A percentile compares a stretch with the other conserved stretches of the same genome.
phyloP scores from a whole-genome alignment of 2,888 invertebrate species.

The Cerceris ruficornis region DNA sequence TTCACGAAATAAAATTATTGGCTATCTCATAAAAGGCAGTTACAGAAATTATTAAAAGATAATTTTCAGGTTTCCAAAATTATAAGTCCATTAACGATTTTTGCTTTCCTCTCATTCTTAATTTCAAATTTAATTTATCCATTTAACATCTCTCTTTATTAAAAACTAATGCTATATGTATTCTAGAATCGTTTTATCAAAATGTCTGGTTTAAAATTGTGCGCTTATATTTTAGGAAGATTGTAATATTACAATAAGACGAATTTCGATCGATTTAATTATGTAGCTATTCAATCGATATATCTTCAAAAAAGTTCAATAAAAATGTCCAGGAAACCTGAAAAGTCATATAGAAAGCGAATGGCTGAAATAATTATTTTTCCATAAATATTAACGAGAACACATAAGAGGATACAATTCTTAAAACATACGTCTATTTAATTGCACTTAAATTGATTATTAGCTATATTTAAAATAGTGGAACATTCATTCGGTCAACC shows the following conservation, averaged over 20 bases:
- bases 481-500: background rate
- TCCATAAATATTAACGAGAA: no score
- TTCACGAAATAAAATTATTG: background rate
- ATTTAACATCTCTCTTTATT: background rate
- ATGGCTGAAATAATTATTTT: background rate
- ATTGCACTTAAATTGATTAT: background rate
- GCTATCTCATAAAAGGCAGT: background rate
- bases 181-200: background rate
- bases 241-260: conserved; percentile 2
- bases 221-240: conserved; percentile 31
- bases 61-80: conserved; percentile 4
- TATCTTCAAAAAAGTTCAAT: background rate
- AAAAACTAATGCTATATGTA: background rate
- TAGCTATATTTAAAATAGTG: background rate
- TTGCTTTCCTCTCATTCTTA: background rate
- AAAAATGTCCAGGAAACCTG: background rate
- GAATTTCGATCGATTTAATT: background rate
- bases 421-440: background rate
- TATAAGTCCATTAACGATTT: background rate
- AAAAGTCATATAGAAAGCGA: background rate
- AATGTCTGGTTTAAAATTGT: conserved; percentile 34
- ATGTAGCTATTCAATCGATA: background rate
- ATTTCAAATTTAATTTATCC: background rate
- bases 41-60: background rate
- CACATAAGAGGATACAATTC: no score